A percentile compares a stretch with the other conserved stretches of the same genome.
These are phyloP conservation scores for Xanthia togata DNA, from an alignment of 2,888 invertebrate genomes.

Conservation along the genomic window DNA sequence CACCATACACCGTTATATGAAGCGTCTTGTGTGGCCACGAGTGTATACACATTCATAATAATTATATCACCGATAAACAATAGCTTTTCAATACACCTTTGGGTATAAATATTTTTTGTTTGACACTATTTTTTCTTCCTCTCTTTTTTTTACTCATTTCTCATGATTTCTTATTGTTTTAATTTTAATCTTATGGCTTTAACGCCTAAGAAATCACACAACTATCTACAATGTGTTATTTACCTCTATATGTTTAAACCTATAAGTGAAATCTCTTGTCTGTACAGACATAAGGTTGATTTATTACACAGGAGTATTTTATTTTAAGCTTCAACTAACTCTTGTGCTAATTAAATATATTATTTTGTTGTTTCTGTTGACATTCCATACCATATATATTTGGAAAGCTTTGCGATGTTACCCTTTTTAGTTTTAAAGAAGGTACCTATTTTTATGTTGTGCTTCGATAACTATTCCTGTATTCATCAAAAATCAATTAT, in stretches of 20 bases:
- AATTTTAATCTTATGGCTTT: neutral
- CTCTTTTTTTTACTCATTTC: slow-evolving; percentile 78
- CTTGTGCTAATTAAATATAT: slow-evolving; percentile 58
- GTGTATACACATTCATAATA: slow-evolving; percentile 70
- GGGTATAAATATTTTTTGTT: slow-evolving; percentile 74
- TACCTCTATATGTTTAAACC: neutral
- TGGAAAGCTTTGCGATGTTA: slow-evolving; percentile 64
- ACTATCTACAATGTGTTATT: slow-evolving; percentile 28
- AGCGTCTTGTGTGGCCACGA: slow-evolving; percentile 77
- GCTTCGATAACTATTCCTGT: slow-evolving; percentile 51
- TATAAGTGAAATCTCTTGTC: slow-evolving; percentile 5
- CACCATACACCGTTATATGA: slow-evolving; percentile 52
- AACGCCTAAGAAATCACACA: slow-evolving; percentile 11
- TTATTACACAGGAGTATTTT: slow-evolving; percentile 47
- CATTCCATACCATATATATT: slow-evolving; percentile 68
- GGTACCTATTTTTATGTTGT: slow-evolving; percentile 46
- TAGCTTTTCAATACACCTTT: slow-evolving; percentile 84
- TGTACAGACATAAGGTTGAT: slow-evolving; percentile 29
- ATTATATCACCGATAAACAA: slow-evolving; percentile 64
- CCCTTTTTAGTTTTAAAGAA: slow-evolving; percentile 45
- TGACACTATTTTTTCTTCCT: slow-evolving; percentile 60
- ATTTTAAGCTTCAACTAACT: slow-evolving; percentile 64
- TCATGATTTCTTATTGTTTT: slow-evolving; percentile 75
- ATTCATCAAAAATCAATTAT: slow-evolving; percentile 16
- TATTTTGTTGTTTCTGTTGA: slow-evolving; percentile 60